A percentile compares a stretch with the other conserved stretches of the same genome.
Conservation (phyloP, 2,888 invertebrate genomes). For the Amphiduros pacificus region DNA sequence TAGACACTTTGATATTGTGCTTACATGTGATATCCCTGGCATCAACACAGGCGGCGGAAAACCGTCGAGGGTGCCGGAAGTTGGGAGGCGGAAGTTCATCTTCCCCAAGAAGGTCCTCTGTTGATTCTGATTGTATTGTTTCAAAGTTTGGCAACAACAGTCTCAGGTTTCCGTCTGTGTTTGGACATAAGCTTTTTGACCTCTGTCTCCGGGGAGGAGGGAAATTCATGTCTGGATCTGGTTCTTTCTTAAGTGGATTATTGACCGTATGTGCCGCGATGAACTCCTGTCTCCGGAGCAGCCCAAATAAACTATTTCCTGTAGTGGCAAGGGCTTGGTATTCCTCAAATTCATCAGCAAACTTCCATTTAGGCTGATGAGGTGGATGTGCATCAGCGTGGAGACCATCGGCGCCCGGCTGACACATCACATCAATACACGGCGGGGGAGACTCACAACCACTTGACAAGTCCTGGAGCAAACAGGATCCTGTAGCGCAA, state of each 20-base stretch:
- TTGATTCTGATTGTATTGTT: too few species aligned
- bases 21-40: slow-evolving; percentile 10
- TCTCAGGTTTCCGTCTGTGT: not conserved
- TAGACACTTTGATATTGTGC: slow-evolving; percentile 14
- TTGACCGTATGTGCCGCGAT: not conserved
- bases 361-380: not conserved
- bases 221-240: too few species aligned
- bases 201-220: not conserved
- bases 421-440: too few species aligned
- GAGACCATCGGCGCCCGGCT: not conserved
- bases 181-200: not conserved
- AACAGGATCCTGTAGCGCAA: too few species aligned
- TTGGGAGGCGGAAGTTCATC: not conserved
- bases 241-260: too few species aligned
- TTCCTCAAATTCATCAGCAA: slow-evolving; percentile 22
- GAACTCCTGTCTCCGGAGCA: slow-evolving; percentile 6
- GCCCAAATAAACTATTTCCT: slow-evolving; percentile 14
- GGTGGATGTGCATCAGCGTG: not conserved
- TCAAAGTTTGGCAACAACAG: not conserved
- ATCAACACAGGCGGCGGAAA: slow-evolving; percentile 10
- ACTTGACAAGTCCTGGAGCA: too few species aligned
- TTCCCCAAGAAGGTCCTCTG: too few species aligned
- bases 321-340: slow-evolving; percentile 12
- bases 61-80: slow-evolving; percentile 1
- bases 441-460: too few species aligned